Base-by-base conservation (phyloP, 2,113 vertebrate genomes). In the Gallinago media region DNA sequence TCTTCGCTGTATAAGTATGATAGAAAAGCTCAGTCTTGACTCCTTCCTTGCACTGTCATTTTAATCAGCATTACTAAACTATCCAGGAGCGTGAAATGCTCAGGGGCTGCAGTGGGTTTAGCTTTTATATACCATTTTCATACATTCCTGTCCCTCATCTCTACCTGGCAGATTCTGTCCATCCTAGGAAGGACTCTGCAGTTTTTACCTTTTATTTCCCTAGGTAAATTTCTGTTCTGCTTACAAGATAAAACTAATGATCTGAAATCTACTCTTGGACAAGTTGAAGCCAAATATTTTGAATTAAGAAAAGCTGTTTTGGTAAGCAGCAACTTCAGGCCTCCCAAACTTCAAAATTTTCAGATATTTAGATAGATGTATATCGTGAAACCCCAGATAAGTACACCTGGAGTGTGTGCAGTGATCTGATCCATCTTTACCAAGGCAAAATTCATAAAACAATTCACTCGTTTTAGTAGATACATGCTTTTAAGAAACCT, bases 21-120 rank as follows among this genome's bases (percentile, higher is more conserved):
- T 4, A 74, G 52, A 91, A 87, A 91, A 82, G 2, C 62, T 88
- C 65, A 49, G 38, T 50, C 38, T 72, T 61, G 25, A 26, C 62
- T 91, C 11, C 20, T 91, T 88, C 34, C 36, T 75, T 78, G 46
- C 78, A 56, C 66, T 70, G 56, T 20, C 65, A 59, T 80, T 85
- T 92, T 65, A 92, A 73, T 46, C 36, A 65, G 27, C 49, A 46
- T 72, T 87, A 16, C 40, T 54, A 32, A 85, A 59, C 23, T 31
- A 14, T 14, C 54, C 40, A 77, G 23, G 21, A 86, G 12, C 8
- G 40, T 17, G 36, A 61, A 76, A 73, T 26, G 26, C 29, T 76
- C 20, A 11, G 6, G 9, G 36, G 6, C 50, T 0, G 0, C n/a
- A 54, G 12, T 16, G 27, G 12, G 21, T 66, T 83, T 91, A 26